Base-by-base conservation (phyloP, 1,140 invertebrate genomes). In the Megathymus violae region DNA sequence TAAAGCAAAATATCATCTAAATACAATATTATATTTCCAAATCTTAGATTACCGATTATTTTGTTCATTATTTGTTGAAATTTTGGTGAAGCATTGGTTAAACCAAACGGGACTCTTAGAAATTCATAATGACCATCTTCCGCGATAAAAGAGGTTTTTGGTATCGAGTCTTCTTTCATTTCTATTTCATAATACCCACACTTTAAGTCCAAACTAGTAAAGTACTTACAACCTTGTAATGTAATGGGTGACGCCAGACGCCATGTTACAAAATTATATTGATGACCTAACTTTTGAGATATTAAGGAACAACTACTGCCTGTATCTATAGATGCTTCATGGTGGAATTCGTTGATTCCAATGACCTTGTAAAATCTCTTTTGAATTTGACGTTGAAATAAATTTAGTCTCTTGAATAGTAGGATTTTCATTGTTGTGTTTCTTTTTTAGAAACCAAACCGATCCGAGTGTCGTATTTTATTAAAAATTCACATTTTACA, bases 51-150 rank as follows among this genome's bases (percentile, higher is more conserved):
- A 3, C 68, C 64, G 0, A 81, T n/a, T 0, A 69, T 60, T 25
- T 48, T 48, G 11, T 62, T 10, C 65, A 67, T 62, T 14, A 67
- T 43, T 34, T 50, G 22, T 34, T 47, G 72, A 34, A 77, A 76
- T 15, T 38, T 38, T 1, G 64, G 46, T 4, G 67, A 70, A 0
- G 46, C 62, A 41, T 69, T 69, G 0, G 7, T 38, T n/a, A 78
- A 16, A 0, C 71, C 76, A 66, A 80, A 76, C 1, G 75, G 70
- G 6, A 76, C 51, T 6, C 54, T 41, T 7, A 69, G 36, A 48
- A 65, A 81, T 41, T 74, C 60, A 38, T 56, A 66, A 25, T 51
- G 47, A 1, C 27, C 31, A 17, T 50, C 47, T 11, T 50, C 47
- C 1, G 47, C 36, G 4, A 50, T 50, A 11, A 50, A 50, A 10